Evolutionary conservation across 1,140 invertebrate species (phyloP).

Genomic region (Globodera rostochiensis): DNA sequence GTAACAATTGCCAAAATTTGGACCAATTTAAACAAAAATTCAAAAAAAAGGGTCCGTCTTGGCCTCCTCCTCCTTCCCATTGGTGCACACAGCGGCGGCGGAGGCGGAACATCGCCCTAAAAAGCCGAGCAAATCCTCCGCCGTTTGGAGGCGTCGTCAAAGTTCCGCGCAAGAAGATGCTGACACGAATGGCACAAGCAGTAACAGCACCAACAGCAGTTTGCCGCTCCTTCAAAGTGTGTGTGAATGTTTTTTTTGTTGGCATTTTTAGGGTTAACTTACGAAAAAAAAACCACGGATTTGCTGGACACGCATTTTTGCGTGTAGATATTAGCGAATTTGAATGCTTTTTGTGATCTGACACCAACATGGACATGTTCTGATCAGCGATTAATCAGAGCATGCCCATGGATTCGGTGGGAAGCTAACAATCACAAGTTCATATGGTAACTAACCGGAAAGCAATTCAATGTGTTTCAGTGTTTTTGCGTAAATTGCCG

Average conservation of each 20-base stretch:
- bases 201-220: neutral
- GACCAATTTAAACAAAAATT: too few species aligned
- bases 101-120: too few species aligned
- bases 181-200: neutral
- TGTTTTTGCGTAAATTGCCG: neutral
- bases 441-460: neutral
- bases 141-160: neutral
- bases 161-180: neutral
- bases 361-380: neutral
- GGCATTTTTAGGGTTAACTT: too few species aligned
- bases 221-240: constrained; percentile 10
- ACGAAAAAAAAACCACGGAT: neutral
- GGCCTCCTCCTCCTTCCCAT: neutral
- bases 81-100: too few species aligned
- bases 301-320: neutral
- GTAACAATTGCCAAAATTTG: neutral
- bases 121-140: too few species aligned
- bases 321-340: neutral
- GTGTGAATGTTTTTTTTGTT: neutral
- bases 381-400: too few species aligned
- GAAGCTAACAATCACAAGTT: neutral
- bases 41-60: neutral
- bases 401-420: too few species aligned
- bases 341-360: neutral
- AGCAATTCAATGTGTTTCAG: neutral